phyloP scores from a whole-genome alignment of 2,113 vertebrate species.

The Semnopithecus entellus region DNA sequence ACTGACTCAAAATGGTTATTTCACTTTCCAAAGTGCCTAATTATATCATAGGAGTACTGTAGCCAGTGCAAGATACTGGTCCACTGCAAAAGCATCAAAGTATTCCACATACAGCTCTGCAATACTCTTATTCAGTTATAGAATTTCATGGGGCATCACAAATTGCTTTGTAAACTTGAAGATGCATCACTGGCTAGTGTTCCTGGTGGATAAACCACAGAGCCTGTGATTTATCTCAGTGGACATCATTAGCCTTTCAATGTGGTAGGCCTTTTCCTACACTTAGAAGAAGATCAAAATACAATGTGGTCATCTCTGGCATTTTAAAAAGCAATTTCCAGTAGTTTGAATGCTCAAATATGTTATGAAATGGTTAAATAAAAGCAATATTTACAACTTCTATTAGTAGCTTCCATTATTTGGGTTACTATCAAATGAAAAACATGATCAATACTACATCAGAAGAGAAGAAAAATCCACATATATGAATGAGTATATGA shows the following conservation, averaged over 20 bases:
- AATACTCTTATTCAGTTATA: neutral
- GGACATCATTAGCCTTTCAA: slow-evolving; percentile 8
- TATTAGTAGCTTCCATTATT: slow-evolving; percentile 50
- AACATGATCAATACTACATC: slow-evolving; percentile 55
- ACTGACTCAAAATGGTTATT: neutral
- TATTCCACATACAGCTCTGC: neutral
- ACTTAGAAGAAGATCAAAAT: neutral
- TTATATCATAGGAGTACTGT: neutral
- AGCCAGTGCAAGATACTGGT: neutral
- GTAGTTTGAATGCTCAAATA: neutral
- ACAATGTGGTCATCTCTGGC: neutral
- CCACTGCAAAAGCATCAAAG: neutral
- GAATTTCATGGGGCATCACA: slow-evolving; percentile 12
- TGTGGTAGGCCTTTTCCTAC: neutral
- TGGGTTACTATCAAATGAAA: slow-evolving; percentile 59
- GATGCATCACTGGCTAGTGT: neutral
- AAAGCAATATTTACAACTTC: slow-evolving; percentile 23
- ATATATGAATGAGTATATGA: slow-evolving; percentile 30
- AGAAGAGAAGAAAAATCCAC: slow-evolving; percentile 68
- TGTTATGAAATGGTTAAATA: slow-evolving; percentile 54
- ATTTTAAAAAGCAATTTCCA: slow-evolving; percentile 16
- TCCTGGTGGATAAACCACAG: slow-evolving; percentile 6
- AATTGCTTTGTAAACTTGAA: slow-evolving; percentile 10
- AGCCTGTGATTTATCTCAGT: slow-evolving; percentile 43
- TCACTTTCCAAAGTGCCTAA: slow-evolving; percentile 8